A percentile compares a stretch with the other conserved stretches of the same genome.
Conservation (phyloP, 2,888 invertebrate species). For the Zaprionus obscuricornis region DNA sequence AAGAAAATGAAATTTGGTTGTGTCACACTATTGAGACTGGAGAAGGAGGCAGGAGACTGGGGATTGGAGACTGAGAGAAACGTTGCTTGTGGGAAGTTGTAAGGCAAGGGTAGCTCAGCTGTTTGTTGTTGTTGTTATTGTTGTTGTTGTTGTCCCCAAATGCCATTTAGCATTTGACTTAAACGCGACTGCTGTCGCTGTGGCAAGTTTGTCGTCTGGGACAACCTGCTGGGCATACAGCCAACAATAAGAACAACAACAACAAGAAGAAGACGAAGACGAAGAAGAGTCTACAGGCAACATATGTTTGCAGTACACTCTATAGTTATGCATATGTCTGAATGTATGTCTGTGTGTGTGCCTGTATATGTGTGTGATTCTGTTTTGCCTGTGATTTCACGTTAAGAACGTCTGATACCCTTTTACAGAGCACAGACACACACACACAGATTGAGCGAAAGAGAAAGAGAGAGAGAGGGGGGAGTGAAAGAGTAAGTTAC, state of each 20-base stretch:
- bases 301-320: slow-evolving; percentile 61
- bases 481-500: too few species aligned
- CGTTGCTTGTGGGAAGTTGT: background rate
- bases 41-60: too few species aligned
- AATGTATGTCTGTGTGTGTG: slow-evolving; percentile 11
- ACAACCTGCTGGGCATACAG: slow-evolving; percentile 1
- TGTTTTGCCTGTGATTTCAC: slow-evolving; percentile 51
- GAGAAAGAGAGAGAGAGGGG: too few species aligned
- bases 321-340: slow-evolving; percentile 12
- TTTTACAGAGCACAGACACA: slow-evolving; percentile 21
- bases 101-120: slow-evolving; percentile 51
- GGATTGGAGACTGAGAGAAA: too few species aligned
- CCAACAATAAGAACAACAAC: slow-evolving; percentile 31
- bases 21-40: too few species aligned
- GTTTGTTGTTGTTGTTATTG: slow-evolving; percentile 43
- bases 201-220: slow-evolving; percentile 28
- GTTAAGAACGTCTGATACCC: slow-evolving; percentile 69
- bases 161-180: slow-evolving; percentile 74
- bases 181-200: slow-evolving; percentile 50
- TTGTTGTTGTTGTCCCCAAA: slow-evolving; percentile 60
- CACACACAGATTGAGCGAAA: too few species aligned
- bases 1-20: too few species aligned
- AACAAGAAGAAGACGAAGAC: slow-evolving; percentile 71
- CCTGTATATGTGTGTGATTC: slow-evolving; percentile 18
- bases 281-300: slow-evolving; percentile 32